Percentiles rank a stretch among this genome's conserved stretches.
These are phyloP conservation scores for Alcis repandata DNA, from an alignment of 2,888 invertebrate species.

Conservation along the genomic window DNA sequence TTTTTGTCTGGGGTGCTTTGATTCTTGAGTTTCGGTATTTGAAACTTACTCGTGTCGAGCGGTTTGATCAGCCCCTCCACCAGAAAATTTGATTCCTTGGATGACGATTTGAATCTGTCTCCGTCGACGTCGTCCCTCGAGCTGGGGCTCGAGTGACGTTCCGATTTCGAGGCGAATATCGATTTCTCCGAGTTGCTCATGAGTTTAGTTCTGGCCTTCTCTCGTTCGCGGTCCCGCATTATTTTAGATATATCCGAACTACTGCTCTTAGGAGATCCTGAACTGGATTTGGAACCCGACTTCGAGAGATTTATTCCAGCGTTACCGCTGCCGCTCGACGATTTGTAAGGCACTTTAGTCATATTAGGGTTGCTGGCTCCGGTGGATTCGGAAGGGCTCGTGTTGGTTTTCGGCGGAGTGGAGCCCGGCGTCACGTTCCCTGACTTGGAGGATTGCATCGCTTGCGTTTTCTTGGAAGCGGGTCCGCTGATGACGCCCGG, in stretches of 20 bases:
- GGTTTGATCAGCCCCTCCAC: constrained; percentile 93
- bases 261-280: constrained; percentile 88
- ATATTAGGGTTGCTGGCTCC: constrained; percentile 62
- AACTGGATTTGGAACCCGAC: constrained; percentile 81
- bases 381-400: constrained; percentile 75
- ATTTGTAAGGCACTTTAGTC: constrained; percentile 83
- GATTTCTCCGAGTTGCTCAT: constrained; percentile 88
- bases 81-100: constrained; percentile 88
- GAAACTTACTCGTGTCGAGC: constrained; percentile 93
- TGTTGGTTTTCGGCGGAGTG: constrained; percentile 79
- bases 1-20: constrained; percentile 82
- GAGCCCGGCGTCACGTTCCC: constrained; percentile 68
- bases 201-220: constrained; percentile 87
- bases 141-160: constrained; percentile 89
- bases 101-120: constrained; percentile 87
- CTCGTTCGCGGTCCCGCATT: constrained; percentile 87
- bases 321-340: constrained; percentile 73
- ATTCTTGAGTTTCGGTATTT: constrained; percentile 92
- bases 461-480: constrained; percentile 93
- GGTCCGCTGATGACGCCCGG: constrained; percentile 95
- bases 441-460: constrained; percentile 84
- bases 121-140: constrained; percentile 88
- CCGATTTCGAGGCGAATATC: constrained; percentile 88
- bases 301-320: constrained; percentile 81
- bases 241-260: constrained; percentile 85